These are phyloP conservation scores for Percopsis omiscomaycus DNA, from an alignment of 2,797 vertebrate genomes.

Conservation along the genomic window DNA sequence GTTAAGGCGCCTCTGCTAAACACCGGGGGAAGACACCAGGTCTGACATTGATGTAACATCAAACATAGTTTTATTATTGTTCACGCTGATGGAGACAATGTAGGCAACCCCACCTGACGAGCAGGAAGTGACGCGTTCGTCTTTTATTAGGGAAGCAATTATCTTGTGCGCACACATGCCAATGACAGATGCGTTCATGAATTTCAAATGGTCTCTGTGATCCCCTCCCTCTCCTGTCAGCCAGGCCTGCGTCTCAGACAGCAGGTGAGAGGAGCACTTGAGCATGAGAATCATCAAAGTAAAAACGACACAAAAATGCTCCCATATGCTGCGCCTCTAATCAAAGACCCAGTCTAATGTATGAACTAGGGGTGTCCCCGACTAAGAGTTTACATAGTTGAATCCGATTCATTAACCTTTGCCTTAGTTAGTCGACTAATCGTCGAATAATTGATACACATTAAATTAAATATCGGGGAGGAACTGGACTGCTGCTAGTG, in stretches of 20 bases:
- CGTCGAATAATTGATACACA: too few relatives aligned
- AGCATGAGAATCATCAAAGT: slow-evolving; percentile 23
- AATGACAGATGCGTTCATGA: slow-evolving; percentile 56
- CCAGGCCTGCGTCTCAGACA: background rate
- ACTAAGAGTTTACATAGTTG: too few relatives aligned
- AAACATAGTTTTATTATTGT: slow-evolving; percentile 27
- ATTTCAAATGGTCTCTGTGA: slow-evolving; percentile 52
- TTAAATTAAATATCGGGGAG: too few relatives aligned
- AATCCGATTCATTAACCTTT: too few relatives aligned
- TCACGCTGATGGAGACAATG: slow-evolving; percentile 55
- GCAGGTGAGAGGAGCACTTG: slow-evolving; percentile 27
- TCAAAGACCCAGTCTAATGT: too few relatives aligned
- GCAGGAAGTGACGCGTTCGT: slow-evolving; percentile 44
- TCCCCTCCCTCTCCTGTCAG: slow-evolving; percentile 2
- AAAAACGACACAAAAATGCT: too few relatives aligned
- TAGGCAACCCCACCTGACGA: slow-evolving; percentile 47
- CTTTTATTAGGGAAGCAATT: slow-evolving; percentile 63
- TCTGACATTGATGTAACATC: slow-evolving; percentile 60
- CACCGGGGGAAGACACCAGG: slow-evolving; percentile 42
- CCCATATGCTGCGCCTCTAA: too few relatives aligned
- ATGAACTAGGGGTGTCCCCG: too few relatives aligned
- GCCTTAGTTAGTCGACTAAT: too few relatives aligned
- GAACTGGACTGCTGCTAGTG: too few relatives aligned
- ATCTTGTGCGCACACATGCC: slow-evolving; percentile 29
- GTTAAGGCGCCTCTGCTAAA: slow-evolving; percentile 36